These are phyloP conservation scores for Chouioia cunea DNA, from an alignment of 2,888 invertebrate genomes.

Conservation along the genomic window DNA sequence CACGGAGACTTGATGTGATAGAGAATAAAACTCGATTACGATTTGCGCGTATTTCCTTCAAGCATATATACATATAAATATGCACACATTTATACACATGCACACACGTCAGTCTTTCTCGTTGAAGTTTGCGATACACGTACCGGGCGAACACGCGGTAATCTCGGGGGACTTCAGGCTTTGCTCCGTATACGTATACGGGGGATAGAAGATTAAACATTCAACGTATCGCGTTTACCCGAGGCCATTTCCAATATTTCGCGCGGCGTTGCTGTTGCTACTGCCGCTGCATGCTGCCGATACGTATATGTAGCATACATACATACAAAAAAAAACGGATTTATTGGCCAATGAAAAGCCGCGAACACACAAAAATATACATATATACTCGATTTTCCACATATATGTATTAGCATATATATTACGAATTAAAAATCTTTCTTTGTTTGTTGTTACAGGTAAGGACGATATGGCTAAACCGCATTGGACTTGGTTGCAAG, in stretches of 20 bases:
- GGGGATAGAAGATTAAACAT: conserved; percentile 58
- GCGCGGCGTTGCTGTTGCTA: conserved; percentile 37
- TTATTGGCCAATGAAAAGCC: conserved; percentile 43
- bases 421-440: conserved; percentile 40
- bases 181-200: conserved; percentile 45
- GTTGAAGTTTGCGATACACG: conserved; percentile 32
- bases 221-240: conserved; percentile 54
- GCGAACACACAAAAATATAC: conserved; percentile 31
- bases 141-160: conserved; percentile 19
- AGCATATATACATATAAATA: not conserved
- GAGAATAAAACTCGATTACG: conserved; percentile 7
- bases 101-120: conserved; percentile 13
- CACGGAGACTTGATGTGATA: too few species aligned
- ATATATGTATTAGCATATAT: conserved; percentile 37
- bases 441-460: conserved; percentile 61
- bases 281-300: too few species aligned
- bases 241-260: conserved; percentile 55
- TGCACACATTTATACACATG: not conserved
- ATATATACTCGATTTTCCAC: too few species aligned
- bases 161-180: conserved; percentile 53
- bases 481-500: conserved; percentile 68
- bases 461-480: conserved; percentile 68
- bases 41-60: conserved; percentile 20
- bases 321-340: conserved; percentile 39
- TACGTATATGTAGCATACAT: not conserved